Conservation (phyloP, 1,140 invertebrate species). For the Brachionus sp. region DNA sequence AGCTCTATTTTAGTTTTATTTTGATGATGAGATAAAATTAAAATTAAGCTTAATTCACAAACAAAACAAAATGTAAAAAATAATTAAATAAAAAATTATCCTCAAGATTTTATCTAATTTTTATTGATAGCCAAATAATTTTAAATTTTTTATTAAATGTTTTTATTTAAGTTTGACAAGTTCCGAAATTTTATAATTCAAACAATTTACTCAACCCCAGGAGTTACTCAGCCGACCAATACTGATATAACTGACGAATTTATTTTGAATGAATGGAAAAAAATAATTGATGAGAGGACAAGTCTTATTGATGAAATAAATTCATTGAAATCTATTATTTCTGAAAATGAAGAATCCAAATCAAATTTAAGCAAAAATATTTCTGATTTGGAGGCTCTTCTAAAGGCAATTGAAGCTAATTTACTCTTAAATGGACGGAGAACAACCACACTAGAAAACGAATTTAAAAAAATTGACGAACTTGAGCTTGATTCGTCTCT, state of each 20-base stretch:
- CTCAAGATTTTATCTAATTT: too few species aligned
- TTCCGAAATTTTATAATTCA: constrained; percentile 55
- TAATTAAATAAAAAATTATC: too few species aligned
- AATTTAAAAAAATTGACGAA: constrained; percentile 1
- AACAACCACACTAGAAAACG: background rate
- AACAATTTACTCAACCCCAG: constrained; percentile 55
- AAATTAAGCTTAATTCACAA: too few species aligned
- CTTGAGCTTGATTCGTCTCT: background rate
- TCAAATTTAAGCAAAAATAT: background rate
- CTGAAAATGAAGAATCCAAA: background rate
- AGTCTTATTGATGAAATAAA: background rate
- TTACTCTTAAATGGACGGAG: background rate
- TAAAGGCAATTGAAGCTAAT: background rate
- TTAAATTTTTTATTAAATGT: background rate
- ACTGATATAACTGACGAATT: constrained; percentile 49
- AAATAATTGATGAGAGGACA: constrained; percentile 50
- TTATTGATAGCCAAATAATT: too few species aligned
- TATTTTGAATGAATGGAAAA: constrained; percentile 50
- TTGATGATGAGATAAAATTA: too few species aligned
- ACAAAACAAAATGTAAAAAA: too few species aligned
- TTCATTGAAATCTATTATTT: background rate
- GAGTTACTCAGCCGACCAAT: constrained; percentile 51
- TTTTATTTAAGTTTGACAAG: constrained; percentile 53
- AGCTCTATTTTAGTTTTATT: too few species aligned
- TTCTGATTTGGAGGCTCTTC: background rate